Base-by-base conservation (phyloP, 2,888 invertebrate genomes). In the Branchipolynoe longqiensis region DNA sequence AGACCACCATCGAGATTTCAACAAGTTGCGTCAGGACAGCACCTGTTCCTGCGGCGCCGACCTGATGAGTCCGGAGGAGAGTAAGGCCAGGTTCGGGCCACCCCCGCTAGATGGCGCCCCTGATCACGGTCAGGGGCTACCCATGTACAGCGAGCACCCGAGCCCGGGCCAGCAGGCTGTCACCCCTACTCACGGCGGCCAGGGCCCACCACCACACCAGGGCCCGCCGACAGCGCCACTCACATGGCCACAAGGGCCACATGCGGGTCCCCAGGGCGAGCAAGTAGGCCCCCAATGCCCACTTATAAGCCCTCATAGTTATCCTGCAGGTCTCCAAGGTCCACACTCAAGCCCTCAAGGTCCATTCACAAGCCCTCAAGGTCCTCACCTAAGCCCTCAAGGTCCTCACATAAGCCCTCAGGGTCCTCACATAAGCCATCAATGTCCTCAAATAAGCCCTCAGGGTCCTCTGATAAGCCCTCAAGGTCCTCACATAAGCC, bases 31-130 rank as follows among this genome's bases (percentile, higher is more conserved):
- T 40, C 25, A 58, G 12, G 85, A 82, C 36, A 86, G 87, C 36
- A 48, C 48, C 1, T 87, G 87, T 82, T 86, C 86, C 28, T 87
- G 86, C 82, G 87, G 86, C 4, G 85, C 84, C 4, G 58, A 78
- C 36, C 58, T 56, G 58, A 58, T 58, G 85, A 69, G 54, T 56
- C 74, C 84, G 6, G 73, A 84, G 33, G 84, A 73, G 81, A 85
- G 41, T 22, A 59, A 41, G 41, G 82, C 56, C 38, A 82, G 58
- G 58, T 56, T 82, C 58, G 56, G 82, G 1, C 4, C 28, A 41
- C 28, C 1, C 3, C 25, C 4, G 4, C 6, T 41, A 28, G 58
- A 56, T 0, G 83, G 38, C 8, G 83, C 59, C 14, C 25, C 40
- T 54, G 82, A 48, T 18, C 36, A 36, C 2, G 1, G 25, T 56